Conservation (phyloP, 2,113 vertebrate genomes). For the Psilopogon haemacephalus region DNA sequence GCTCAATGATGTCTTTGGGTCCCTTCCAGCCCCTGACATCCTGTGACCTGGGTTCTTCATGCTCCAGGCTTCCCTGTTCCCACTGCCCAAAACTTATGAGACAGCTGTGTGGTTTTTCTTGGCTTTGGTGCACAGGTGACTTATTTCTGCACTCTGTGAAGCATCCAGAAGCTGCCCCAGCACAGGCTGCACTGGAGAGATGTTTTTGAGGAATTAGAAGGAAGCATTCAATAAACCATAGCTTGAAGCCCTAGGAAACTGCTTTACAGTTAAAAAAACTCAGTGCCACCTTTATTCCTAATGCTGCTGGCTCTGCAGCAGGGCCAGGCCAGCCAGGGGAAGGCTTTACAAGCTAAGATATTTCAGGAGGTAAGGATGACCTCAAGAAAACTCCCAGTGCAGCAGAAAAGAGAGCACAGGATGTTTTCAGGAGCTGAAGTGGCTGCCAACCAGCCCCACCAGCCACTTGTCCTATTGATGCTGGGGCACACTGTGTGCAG, state of each 20-base stretch:
- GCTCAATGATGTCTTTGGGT: too few species aligned
- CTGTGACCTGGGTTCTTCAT: neutral
- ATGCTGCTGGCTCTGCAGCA: neutral
- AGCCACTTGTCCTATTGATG: neutral
- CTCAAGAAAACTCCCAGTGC: neutral
- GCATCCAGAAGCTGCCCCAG: neutral
- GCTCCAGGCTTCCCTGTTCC: neutral
- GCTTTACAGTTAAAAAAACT: neutral
- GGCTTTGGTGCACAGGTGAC: neutral
- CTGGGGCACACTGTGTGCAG: neutral
- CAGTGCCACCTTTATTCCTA: neutral
- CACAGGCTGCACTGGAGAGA: neutral
- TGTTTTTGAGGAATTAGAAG: neutral
- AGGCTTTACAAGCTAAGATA: neutral
- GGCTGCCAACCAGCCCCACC: neutral
- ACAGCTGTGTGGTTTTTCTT: neutral
- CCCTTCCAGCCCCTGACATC: too few species aligned
- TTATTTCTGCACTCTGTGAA: neutral
- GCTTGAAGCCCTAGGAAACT: neutral
- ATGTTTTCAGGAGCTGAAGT: neutral
- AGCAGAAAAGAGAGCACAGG: neutral
- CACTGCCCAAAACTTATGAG: neutral
- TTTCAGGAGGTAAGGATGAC: neutral
- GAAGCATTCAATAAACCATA: neutral
- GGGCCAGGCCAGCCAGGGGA: neutral